Base-by-base conservation (phyloP, 2,888 invertebrate species). In the Drosophila antonietae region DNA sequence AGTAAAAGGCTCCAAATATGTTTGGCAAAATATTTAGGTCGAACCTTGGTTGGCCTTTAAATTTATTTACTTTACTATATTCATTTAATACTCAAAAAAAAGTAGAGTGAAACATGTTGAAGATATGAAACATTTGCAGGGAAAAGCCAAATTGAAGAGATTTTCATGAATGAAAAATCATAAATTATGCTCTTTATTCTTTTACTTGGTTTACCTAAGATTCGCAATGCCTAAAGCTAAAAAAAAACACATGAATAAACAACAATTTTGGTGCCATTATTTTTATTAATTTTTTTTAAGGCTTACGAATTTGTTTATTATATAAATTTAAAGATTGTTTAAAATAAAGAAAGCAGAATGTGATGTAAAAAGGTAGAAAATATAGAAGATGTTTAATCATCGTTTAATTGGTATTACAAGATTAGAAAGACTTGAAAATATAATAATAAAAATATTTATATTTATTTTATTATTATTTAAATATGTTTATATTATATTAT, bases 1-100 rank as follows among this genome's bases (percentile, higher is more conserved):
- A 56, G 52, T 28, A n/a, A 49, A 58, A 65, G 62, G 20, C 28
- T 41, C 14, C 6, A 64, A 46, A 14, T 52, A 57, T 57, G 28
- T 37, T 53, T 53, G 39, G 12, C 35, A 1, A 14, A 20, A 51
- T 35, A 51, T 35, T 51, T 51, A 51, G 51, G 51, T 35, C 51
- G 51, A 51, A 8, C 7, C 35, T 51, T 1, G 31, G 33, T 39
- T 51, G 37, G 31, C 37, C 31, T 57, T 63, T 57, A 56, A 43
- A 20, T 33, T 15, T 35, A 37, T 47, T n/a, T n/a, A 5, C 10
- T 37, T n/a, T 12, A 28, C 6, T 28, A 28, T 1, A 28, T 28
- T 28, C 6, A 4, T 18, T 14, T 33, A 14, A 18, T 35, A 2
- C 20, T 18, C 14, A 14, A 12, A 18, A 18, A 51, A 18, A 18